Conservation (phyloP, 92 coral and sea anemone species). For the Montipora capitata region DNA sequence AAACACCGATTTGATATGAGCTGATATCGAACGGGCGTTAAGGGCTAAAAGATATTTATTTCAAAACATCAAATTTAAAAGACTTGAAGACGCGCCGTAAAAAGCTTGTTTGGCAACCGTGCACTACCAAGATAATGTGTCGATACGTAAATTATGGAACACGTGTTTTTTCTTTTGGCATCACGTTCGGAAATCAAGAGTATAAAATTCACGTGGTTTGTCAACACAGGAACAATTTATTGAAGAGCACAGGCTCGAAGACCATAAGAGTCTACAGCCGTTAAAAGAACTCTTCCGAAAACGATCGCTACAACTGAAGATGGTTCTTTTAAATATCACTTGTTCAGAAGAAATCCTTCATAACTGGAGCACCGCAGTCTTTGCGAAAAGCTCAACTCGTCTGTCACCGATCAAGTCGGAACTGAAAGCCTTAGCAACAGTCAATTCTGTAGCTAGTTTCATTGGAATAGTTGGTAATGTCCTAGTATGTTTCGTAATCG, state of each 20-base stretch:
- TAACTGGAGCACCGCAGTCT: not conserved
- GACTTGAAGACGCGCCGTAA: not conserved
- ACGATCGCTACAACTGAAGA: not conserved
- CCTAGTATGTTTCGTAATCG: conserved; percentile 81
- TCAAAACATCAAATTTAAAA: not conserved
- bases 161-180: too few relatives aligned
- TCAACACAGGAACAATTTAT: not conserved
- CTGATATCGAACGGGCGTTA: too few relatives aligned
- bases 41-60: not conserved
- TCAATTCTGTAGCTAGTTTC: conserved; percentile 44
- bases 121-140: not conserved
- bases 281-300: not conserved
- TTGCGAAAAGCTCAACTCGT: not conserved
- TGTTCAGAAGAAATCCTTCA: not conserved
- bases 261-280: not conserved
- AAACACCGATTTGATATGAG: too few relatives aligned
- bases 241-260: not conserved
- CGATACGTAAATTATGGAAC: too few relatives aligned
- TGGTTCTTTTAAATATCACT: not conserved
- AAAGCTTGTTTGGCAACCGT: not conserved
- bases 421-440: conserved; percentile 24
- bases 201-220: not conserved
- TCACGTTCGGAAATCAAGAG: not conserved
- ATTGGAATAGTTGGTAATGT: conserved; percentile 81
- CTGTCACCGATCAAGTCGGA: conserved; percentile 9